phyloP scores from a whole-genome alignment of 1,140 invertebrate species.

The Heterodera schachtii region DNA sequence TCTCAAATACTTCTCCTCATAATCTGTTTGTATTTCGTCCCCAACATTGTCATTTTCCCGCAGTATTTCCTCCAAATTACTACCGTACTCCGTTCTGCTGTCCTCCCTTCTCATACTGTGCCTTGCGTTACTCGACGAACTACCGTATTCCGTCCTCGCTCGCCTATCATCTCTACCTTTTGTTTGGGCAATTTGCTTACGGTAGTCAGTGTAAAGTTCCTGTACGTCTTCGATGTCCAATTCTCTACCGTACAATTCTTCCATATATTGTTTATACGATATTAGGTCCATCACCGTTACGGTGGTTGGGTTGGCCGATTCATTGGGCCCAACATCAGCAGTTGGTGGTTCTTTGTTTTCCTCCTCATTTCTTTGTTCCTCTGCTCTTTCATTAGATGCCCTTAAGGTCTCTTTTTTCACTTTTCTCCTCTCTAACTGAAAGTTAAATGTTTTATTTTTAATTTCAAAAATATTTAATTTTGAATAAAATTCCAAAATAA shows the following conservation, averaged over 20 bases:
- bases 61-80: not conserved
- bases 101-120: not conserved
- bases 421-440: too few species aligned
- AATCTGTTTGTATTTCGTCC: not conserved
- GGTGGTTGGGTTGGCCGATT: too few species aligned
- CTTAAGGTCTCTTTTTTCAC: too few species aligned
- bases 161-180: not conserved
- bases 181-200: not conserved
- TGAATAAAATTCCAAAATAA: too few species aligned
- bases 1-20: not conserved
- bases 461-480: too few species aligned
- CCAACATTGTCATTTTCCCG: too few species aligned
- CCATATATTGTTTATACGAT: not conserved
- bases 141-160: not conserved
- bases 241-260: not conserved
- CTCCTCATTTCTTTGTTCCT: too few species aligned
- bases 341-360: too few species aligned
- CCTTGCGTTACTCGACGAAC: not conserved
- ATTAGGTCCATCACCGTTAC: not conserved
- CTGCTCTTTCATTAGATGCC: too few species aligned
- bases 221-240: not conserved
- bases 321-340: not conserved
- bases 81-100: not conserved
- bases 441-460: too few species aligned
- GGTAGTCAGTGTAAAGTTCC: not conserved